Evolutionary conservation across 2,797 vertebrate genomes (phyloP).

Genomic region (Etheostoma perlongum): DNA sequence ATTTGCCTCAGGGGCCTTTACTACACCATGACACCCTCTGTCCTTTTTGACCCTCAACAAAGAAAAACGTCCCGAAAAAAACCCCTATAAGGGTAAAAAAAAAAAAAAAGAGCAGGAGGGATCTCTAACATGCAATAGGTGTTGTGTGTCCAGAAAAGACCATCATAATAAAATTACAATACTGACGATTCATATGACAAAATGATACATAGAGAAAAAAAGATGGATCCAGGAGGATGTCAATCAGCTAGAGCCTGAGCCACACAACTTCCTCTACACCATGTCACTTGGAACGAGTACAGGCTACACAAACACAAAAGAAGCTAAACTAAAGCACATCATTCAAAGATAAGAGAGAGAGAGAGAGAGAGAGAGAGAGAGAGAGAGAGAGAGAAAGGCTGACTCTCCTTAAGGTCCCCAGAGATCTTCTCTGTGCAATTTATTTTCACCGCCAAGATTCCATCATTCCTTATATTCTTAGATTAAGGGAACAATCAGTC

Average conservation of each 20-base stretch:
- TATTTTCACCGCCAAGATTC: slow-evolving; percentile 53
- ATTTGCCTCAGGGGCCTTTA: neutral
- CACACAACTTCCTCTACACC: too few species aligned
- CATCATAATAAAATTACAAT: neutral
- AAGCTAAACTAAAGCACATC: neutral
- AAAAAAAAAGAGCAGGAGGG: too few species aligned
- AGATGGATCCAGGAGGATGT: neutral
- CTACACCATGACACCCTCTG: too few species aligned
- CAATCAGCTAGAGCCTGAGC: neutral
- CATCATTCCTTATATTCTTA: slow-evolving; percentile 49
- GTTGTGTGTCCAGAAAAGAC: neutral
- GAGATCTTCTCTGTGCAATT: slow-evolving; percentile 48
- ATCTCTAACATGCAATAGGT: too few species aligned
- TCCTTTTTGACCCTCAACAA: too few species aligned
- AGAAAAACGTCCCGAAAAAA: too few species aligned
- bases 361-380: too few species aligned
- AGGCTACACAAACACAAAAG: neutral
- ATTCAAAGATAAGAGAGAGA: neutral
- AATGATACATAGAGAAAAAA: too few species aligned
- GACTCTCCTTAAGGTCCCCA: slow-evolving; percentile 1
- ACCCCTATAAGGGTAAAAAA: too few species aligned
- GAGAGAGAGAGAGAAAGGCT: too few species aligned
- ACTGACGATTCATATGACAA: too few species aligned
- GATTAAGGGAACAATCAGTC: slow-evolving; percentile 54
- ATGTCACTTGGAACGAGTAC: neutral